Evolutionary conservation across 2,113 vertebrate species (phyloP), one percentile per base, ranked within the genome.

Genomic region (Physeter macrocephalus): DNA sequence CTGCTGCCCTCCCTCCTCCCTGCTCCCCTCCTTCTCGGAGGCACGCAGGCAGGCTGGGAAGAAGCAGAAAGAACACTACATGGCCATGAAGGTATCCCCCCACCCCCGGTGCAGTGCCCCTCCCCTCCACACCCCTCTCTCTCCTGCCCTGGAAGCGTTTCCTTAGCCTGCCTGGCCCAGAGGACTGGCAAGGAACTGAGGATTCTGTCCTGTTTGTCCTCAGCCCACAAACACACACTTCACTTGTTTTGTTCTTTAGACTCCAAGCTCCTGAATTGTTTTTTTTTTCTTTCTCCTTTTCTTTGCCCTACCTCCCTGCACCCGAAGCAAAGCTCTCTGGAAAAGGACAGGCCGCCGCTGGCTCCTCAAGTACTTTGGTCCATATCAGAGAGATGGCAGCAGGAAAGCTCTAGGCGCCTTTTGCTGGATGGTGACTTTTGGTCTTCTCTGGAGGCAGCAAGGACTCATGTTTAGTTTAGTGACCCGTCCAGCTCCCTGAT

Each of bases 191-290:
- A 61, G 88, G 82, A 83, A 52, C 57, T 8, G 61, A 84, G 78
- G 67, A 34, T 81, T 82, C 86, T 71, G 25, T 36, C 67, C 88
- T 23, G 14, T 34, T 93, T 59, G 85, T 93, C 27, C 71, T 64
- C 57, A 39, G 57, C 78, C 46, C 90, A 72, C 72, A 61, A 52
- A 72, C 25, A 77, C 5, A 27, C 74, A 41, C 25, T 82, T 95
- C 75, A 61, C 46, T 85, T 81, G 62, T 71, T 93, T 96, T 86
- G 43, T 85, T 85, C 77, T 81, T 94, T 17, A 49, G 69, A 85
- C 10, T 5, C 71, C 41, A 66, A 25, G 11, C 46, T 83, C 57
- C 83, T 83, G 61, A 34, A 21, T 57, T 61, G 52, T 43, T 64
- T 20, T 66, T 29, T 75, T 52, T 18, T 27, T 71, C 72, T 18